Base-by-base conservation (phyloP, 2,797 vertebrate species). In the Epinephelus malabaricus region DNA sequence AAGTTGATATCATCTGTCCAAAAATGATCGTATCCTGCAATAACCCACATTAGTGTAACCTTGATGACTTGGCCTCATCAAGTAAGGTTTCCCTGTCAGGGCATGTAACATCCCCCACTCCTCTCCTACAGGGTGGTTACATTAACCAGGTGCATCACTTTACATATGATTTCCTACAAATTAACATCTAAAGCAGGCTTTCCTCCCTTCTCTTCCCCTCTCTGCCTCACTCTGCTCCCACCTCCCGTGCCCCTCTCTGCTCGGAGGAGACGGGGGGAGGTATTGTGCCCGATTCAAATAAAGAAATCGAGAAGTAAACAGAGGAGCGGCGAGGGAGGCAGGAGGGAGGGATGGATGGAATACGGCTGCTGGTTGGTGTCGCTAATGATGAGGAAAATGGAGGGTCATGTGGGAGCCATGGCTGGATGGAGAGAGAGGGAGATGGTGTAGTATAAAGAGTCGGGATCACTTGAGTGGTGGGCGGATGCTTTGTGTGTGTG, bases 301-400 rank as follows among this genome's bases (percentile, higher is more conserved):
- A 86, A 91, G 86, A 92, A 90, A 92, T 83, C 1, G 75, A 86
- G 86, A 84, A 73, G 84, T 88, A 89, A 92, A 91, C 88, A 89
- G 83, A 82, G 70, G 60, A 88, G 75, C 47, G 54, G 76, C 47
- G 34, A 75, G 82, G 84, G 83, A 83, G 77, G 68, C 45, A 65
- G 43, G 77, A 49, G 72, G 63, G 65, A 64, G 68, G 78, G 84
- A 83, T 49, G 85, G 81, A 62, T 47, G 62, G 84, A 68, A 69
- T 5, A 77, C 38, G 17, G 85, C 81, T 84, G 76, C 77, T 66
- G 69, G 78, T 80, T 75, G 84, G 81, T 86, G 86, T 78, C 78
- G 78, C 86, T 93, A 94, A 94, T 94, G 94, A 92, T 88, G 88
- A 92, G 91, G 89, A 94, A 94, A 94, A 95, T 88, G 89, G 86